These are phyloP conservation scores for Eupithecia subfuscata DNA, from an alignment of 2,888 invertebrate species.

Conservation along the genomic window DNA sequence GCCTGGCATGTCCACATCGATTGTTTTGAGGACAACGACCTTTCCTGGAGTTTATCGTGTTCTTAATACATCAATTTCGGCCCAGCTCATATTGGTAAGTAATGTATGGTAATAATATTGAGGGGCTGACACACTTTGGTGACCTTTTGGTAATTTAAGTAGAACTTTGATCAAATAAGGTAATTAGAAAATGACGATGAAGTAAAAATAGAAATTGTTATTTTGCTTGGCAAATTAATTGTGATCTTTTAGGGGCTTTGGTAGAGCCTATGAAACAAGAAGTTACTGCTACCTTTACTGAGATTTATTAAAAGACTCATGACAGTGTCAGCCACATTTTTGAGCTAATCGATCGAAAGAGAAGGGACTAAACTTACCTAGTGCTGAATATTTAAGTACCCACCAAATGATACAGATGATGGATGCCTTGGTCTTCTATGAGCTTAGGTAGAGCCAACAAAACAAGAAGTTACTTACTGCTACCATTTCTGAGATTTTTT, in stretches of 20 bases:
- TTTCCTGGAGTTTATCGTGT: background rate
- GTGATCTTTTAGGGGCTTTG: background rate
- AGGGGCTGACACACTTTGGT: background rate
- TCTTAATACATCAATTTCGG: conserved; percentile 8
- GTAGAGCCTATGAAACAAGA: background rate
- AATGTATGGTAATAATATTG: background rate
- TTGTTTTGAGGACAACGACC: conserved; percentile 8
- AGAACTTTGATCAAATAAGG: background rate
- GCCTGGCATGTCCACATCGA: background rate
- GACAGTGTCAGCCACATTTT: too few relatives aligned
- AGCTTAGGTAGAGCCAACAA: too few relatives aligned
- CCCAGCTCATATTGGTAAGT: background rate
- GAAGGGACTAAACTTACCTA: too few relatives aligned
- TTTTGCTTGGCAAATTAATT: background rate
- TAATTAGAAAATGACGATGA: background rate
- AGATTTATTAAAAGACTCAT: too few relatives aligned
- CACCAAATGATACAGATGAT: too few relatives aligned
- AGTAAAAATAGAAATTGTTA: background rate
- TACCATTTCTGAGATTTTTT: too few relatives aligned
- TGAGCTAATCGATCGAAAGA: too few relatives aligned
- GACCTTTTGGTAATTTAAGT: conserved; percentile 2
- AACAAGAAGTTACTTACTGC: background rate
- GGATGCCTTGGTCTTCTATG: too few relatives aligned
- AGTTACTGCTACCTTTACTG: background rate
- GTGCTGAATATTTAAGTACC: too few relatives aligned